A percentile compares a stretch with the other conserved stretches of the same genome.
Conservation (phyloP, 1,140 invertebrate genomes). For the Drosophila triauraria region DNA sequence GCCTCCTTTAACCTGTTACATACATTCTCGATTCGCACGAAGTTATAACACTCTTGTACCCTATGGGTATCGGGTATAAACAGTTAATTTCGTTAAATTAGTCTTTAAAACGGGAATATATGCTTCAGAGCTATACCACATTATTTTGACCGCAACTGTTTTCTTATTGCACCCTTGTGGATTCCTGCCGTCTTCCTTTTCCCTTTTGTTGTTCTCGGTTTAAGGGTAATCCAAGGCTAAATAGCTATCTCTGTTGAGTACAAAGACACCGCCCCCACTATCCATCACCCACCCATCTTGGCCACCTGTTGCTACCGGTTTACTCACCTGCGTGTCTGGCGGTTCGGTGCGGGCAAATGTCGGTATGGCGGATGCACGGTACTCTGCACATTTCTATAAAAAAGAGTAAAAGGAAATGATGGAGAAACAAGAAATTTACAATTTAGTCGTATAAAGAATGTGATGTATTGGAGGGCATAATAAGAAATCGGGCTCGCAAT, state of each 20-base stretch:
- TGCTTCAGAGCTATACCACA: not conserved
- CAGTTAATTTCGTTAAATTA: too few species aligned
- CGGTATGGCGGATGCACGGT: conserved; percentile 93
- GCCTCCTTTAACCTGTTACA: too few species aligned
- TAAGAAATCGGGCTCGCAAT: conserved; percentile 2
- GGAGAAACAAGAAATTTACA: conserved; percentile 27
- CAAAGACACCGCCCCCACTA: conserved; percentile 3
- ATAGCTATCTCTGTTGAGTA: conserved; percentile 11
- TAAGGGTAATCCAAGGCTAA: conserved; percentile 30
- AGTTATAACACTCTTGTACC: too few species aligned
- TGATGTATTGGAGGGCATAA: not conserved
- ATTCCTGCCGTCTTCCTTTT: not conserved
- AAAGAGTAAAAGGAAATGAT: conserved; percentile 2
- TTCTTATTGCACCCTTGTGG: not conserved
- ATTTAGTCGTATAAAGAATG: conserved; percentile 32
- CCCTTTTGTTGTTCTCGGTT: conserved; percentile 2
- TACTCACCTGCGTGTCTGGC: conserved; percentile 93
- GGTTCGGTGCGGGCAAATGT: conserved; percentile 98
- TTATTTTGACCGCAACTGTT: not conserved
- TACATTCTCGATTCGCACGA: too few species aligned
- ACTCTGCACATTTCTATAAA: conserved; percentile 97
- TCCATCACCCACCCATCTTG: not conserved
- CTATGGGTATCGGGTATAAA: too few species aligned
- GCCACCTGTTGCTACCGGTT: conserved; percentile 26
- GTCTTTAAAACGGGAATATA: too few species aligned